These are phyloP conservation scores for Shinisaurus crocodilurus DNA, from an alignment of 2,113 vertebrate genomes.

Conservation along the genomic window DNA sequence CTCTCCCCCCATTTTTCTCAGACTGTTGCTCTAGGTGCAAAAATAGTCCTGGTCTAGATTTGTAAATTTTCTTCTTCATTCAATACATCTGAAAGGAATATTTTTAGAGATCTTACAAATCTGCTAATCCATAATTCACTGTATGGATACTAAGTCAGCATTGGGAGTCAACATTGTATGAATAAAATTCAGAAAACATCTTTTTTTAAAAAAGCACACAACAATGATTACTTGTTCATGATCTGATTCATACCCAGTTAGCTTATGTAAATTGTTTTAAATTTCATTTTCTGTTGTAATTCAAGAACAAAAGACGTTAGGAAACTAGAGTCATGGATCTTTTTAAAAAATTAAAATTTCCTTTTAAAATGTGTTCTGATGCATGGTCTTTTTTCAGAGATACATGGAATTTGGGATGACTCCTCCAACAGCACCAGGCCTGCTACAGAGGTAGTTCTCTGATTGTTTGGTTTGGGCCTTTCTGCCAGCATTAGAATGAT, in stretches of 20 bases:
- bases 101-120: no score
- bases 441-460: constrained; percentile 84
- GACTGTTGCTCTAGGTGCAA: no score
- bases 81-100: no score
- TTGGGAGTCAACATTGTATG: no score
- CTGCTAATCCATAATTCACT: no score
- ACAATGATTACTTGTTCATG: background rate
- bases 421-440: constrained; percentile 81
- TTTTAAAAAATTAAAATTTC: background rate
- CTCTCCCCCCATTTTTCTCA: no score
- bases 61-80: no score
- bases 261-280: background rate
- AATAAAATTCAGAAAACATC: background rate
- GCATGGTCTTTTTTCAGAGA: constrained; percentile 79
- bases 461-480: background rate
- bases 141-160: no score
- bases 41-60: no score
- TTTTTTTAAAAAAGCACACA: background rate
- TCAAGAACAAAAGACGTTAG: background rate
- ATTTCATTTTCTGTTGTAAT: background rate
- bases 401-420: constrained; percentile 88
- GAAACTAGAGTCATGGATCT: background rate
- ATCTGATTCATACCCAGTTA: constrained; percentile 53
- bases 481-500: constrained; percentile 3
- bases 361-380: background rate